Evolutionary conservation across 2,797 vertebrate genomes (phyloP), one percentile per base, ranked within the genome.

Genomic region (Sphenopsis melanotis): DNA sequence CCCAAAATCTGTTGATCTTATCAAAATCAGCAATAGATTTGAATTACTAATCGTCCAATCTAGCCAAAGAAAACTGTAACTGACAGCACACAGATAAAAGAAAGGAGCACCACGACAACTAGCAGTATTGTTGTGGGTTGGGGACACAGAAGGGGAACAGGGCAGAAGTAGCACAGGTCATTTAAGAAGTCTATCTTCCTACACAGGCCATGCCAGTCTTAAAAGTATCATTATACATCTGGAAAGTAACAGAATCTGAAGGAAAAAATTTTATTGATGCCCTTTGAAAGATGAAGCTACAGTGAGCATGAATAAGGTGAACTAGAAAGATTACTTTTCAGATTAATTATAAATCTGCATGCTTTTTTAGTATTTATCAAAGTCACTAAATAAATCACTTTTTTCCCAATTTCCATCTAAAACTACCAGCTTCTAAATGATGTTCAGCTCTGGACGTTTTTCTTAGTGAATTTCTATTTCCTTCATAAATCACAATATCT

Each of bases 71-170:
- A 87, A 87, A 92, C 4, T 4, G 2, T 10, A 86, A 59, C 20
- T 46, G 29, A 70, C 13, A 78, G 29, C 6, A 37, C 15, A 60
- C 4, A 81, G 49, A 77, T 2, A 80, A 46, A 68, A 68, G 14
- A 23, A 85, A n/a, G 4, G 6, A 76, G 12, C 39, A 65, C 3
- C 23, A 47, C 0, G 1, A 50, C 14, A 36, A 47, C 2, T 6
- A 46, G 19, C 2, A 36, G 36, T 44, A 59, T 37, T 83, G 8
- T 4, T 12, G 27, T 12, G 39, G 30, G 5, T 7, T 69, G 7
- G 1, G 2, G 24, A 50, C 2, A 2, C 12, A 83, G 13, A 8
- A 74, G 10, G 5, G 9, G 14, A 80, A 52, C 17, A 27, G 27
- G 17, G 12, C 15, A 59, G 78, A 30, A 66, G 11, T 2, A 70